These are phyloP conservation scores for Lucifuga dentata DNA, from an alignment of 2,113 vertebrate genomes.

Conservation along the genomic window DNA sequence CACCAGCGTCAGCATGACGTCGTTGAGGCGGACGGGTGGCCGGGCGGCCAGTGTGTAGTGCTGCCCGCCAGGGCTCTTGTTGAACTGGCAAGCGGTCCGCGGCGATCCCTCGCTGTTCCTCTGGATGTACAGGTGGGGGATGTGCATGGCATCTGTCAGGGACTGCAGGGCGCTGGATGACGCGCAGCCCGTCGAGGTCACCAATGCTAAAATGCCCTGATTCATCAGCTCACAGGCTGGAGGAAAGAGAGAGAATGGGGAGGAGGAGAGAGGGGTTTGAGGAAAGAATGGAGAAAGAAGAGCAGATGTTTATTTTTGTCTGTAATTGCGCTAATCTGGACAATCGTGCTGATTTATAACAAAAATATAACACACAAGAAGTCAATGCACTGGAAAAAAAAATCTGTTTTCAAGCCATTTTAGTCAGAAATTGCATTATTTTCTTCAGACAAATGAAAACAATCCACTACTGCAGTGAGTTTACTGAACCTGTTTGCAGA, in stretches of 20 bases:
- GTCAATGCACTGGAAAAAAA: too few species aligned
- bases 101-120: slow-evolving; percentile 91
- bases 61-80: slow-evolving; percentile 90
- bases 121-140: slow-evolving; percentile 96
- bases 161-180: slow-evolving; percentile 96
- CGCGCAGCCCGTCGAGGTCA: slow-evolving; percentile 95
- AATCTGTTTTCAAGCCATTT: too few species aligned
- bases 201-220: slow-evolving; percentile 95
- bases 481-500: too few species aligned
- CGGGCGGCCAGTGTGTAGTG: slow-evolving; percentile 94
- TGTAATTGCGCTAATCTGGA: too few species aligned
- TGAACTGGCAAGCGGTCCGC: slow-evolving; percentile 92
- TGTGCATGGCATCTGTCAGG: slow-evolving; percentile 98
- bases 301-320: too few species aligned
- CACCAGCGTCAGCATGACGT: slow-evolving; percentile 94
- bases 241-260: background rate
- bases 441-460: too few species aligned
- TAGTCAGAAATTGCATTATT: too few species aligned
- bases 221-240: slow-evolving; percentile 98
- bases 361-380: too few species aligned
- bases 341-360: too few species aligned
- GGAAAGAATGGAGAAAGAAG: background rate
- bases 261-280: too few species aligned
- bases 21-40: slow-evolving; percentile 92
- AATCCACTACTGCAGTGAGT: too few species aligned